A percentile compares a stretch with the other conserved stretches of the same genome.
Conservation (phyloP, 2,888 invertebrate genomes). For the Microctonus hyperodae region DNA sequence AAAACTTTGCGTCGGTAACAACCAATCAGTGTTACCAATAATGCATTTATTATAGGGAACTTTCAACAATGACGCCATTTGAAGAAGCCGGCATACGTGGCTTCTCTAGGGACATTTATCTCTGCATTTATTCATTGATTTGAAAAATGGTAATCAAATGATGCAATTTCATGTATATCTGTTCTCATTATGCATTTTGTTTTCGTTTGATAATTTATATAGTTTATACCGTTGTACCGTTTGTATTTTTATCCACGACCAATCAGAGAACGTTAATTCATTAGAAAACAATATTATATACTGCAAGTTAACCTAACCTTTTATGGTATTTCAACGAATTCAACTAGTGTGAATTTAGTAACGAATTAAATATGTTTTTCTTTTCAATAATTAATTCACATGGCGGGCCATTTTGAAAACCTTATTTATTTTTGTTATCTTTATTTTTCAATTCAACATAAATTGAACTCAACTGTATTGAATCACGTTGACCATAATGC, state of each 20-base stretch:
- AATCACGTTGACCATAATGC: background rate
- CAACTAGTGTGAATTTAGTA: background rate
- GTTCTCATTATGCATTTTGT: background rate
- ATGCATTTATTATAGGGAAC: conserved; percentile 21
- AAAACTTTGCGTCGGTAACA: conserved; percentile 43
- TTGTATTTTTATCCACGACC: background rate
- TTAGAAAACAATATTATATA: too few species aligned
- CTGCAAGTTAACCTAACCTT: conserved; percentile 11
- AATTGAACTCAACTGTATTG: background rate
- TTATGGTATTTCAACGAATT: background rate
- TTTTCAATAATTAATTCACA: background rate
- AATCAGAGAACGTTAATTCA: background rate
- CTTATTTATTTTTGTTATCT: background rate
- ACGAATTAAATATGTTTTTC: background rate
- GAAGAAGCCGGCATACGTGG: conserved; percentile 29
- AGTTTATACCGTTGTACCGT: background rate
- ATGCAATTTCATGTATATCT: background rate
- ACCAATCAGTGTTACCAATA: conserved; percentile 33
- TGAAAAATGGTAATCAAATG: background rate
- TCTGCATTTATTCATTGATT: background rate
- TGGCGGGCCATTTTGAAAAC: background rate
- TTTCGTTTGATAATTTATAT: background rate
- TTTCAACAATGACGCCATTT: conserved; percentile 24
- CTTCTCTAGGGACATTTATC: conserved; percentile 4
- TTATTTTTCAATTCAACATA: background rate